Conservation (phyloP, 2,888 invertebrate genomes). For the Lasioglossum lativentre region DNA sequence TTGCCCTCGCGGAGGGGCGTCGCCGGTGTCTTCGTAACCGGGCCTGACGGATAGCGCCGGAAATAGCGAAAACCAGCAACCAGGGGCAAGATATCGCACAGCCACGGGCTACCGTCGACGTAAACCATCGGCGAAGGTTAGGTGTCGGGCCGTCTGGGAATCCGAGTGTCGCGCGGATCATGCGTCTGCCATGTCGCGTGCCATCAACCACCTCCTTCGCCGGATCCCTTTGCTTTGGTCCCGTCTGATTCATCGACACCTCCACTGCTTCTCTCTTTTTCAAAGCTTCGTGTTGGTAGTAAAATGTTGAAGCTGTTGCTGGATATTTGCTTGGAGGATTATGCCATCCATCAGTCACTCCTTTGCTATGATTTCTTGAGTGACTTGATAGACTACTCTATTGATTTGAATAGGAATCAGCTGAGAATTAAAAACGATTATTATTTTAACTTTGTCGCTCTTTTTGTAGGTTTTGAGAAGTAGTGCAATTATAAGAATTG, state of each 20-base stretch:
- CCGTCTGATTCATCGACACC: not conserved
- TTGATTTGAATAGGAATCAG: no score
- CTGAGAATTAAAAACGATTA: no score
- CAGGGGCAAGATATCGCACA: conserved; percentile 48
- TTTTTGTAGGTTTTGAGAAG: no score
- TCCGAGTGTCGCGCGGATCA: conserved; percentile 56
- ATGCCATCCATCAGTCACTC: no score
- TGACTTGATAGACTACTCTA: no score
- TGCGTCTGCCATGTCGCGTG: conserved; percentile 40
- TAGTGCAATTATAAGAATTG: no score
- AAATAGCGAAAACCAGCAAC: conserved; percentile 78
- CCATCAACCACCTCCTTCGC: conserved; percentile 23
- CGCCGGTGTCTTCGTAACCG: conserved; percentile 79
- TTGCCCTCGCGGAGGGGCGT: conserved; percentile 76
- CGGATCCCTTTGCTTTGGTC: not conserved
- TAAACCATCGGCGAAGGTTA: conserved; percentile 72
- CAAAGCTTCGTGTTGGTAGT: not conserved
- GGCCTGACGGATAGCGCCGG: conserved; percentile 83
- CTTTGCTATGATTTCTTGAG: no score
- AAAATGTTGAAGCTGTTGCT: not conserved
- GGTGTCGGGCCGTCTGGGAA: conserved; percentile 79
- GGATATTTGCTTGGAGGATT: not conserved
- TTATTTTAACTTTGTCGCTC: no score
- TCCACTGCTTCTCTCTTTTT: not conserved
- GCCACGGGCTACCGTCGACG: conserved; percentile 46